Conservation (phyloP, 2,888 invertebrate genomes). For the Orchesellides sinensis region DNA sequence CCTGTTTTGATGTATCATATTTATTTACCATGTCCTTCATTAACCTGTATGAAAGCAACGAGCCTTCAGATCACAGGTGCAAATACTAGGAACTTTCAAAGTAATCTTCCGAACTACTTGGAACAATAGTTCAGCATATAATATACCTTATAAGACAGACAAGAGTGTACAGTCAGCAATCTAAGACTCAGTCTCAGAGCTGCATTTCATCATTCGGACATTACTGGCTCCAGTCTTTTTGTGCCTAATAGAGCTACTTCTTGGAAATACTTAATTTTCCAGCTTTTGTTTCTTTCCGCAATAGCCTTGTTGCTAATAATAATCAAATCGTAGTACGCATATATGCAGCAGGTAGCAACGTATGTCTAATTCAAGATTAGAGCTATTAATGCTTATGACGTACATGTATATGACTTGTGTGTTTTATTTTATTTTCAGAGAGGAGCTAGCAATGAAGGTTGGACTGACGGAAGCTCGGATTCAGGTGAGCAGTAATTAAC, state of each 20-base stretch:
- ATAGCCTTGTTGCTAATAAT: neutral
- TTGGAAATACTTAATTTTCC: slow-evolving; percentile 26
- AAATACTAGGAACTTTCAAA: too few relatives aligned
- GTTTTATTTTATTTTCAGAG: slow-evolving; percentile 83
- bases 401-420: neutral
- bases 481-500: slow-evolving; percentile 83
- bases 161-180: neutral
- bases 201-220: neutral
- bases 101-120: too few relatives aligned
- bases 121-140: too few relatives aligned
- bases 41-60: neutral
- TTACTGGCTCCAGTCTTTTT: slow-evolving; percentile 48
- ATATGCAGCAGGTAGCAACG: too few relatives aligned
- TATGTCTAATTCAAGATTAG: too few relatives aligned
- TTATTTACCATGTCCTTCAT: neutral
- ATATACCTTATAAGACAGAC: too few relatives aligned
- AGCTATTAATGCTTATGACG: too few relatives aligned
- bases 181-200: neutral
- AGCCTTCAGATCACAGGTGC: too few relatives aligned
- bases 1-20: slow-evolving; percentile 26
- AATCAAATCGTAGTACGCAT: neutral
- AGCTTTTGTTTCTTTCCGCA: slow-evolving; percentile 6
- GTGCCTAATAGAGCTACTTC: slow-evolving; percentile 22
- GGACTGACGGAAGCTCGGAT: slow-evolving; percentile 95
- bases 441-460: slow-evolving; percentile 96